Evolutionary conservation across 2,113 vertebrate genomes (phyloP).

Genomic region (Tupaia tana): DNA sequence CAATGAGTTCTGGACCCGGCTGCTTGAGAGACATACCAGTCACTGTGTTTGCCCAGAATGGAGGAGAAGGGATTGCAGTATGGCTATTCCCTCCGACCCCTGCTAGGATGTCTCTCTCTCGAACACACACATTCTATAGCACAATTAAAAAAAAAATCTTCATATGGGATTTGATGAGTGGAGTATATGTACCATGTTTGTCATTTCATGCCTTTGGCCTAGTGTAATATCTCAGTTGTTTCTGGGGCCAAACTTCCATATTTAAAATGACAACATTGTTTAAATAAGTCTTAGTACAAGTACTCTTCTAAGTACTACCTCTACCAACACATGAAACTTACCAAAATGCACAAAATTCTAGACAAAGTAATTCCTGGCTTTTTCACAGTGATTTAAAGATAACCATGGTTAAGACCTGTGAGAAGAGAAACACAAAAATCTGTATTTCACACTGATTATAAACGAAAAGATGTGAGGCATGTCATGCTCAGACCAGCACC

Average conservation of each 20-base stretch:
- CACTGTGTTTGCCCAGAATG: no score
- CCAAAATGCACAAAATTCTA: neutral
- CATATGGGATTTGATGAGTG: neutral
- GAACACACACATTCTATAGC: no score
- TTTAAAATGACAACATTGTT: conserved; percentile 3
- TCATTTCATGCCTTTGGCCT: neutral
- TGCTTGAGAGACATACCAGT: no score
- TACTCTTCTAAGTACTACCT: neutral
- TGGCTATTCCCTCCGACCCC: no score
- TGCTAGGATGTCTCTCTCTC: no score
- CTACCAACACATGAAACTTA: neutral
- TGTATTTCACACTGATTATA: neutral
- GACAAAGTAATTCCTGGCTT: neutral
- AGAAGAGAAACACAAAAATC: neutral
- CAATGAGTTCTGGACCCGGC: no score
- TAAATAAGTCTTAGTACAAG: neutral
- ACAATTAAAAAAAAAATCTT: neutral
- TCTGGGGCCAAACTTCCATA: neutral
- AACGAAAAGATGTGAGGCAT: neutral
- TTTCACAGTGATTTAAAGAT: neutral
- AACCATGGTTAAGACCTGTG: neutral
- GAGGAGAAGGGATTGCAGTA: no score
- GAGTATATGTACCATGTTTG: neutral
- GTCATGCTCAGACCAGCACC: neutral
- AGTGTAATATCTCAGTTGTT: neutral